Evolutionary conservation across 2,888 invertebrate genomes (phyloP).

Genomic region (Drosophila mercatorum): DNA sequence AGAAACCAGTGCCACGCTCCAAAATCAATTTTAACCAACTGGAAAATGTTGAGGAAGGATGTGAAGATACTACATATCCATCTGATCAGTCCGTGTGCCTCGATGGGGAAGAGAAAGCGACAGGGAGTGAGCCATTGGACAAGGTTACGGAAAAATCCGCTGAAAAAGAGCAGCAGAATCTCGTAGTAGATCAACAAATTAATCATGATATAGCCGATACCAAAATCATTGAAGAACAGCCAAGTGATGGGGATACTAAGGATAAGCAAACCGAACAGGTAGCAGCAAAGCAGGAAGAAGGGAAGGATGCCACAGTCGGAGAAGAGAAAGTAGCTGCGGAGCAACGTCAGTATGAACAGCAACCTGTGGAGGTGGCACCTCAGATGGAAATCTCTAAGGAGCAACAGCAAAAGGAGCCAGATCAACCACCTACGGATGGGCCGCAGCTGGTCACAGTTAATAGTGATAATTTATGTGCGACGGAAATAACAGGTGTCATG

Average conservation of each 20-base stretch:
- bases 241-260: background rate
- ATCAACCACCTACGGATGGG: background rate
- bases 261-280: background rate
- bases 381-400: background rate
- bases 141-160: background rate
- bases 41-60: background rate
- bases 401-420: background rate
- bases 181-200: background rate
- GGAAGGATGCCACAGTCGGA: background rate
- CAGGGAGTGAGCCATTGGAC: background rate
- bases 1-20: background rate
- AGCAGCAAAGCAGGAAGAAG: background rate
- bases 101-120: background rate
- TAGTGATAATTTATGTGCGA: background rate
- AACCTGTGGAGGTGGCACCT: background rate
- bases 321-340: background rate
- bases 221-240: background rate
- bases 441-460: background rate
- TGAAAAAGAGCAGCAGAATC: background rate
- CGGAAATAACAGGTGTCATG: slow-evolving; percentile 69
- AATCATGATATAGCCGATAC: background rate
- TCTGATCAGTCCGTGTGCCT: background rate
- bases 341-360: background rate
- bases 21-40: background rate
- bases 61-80: background rate